phyloP scores from a whole-genome alignment of 2,797 vertebrate species.

The Acrocephalus scirpaceus region DNA sequence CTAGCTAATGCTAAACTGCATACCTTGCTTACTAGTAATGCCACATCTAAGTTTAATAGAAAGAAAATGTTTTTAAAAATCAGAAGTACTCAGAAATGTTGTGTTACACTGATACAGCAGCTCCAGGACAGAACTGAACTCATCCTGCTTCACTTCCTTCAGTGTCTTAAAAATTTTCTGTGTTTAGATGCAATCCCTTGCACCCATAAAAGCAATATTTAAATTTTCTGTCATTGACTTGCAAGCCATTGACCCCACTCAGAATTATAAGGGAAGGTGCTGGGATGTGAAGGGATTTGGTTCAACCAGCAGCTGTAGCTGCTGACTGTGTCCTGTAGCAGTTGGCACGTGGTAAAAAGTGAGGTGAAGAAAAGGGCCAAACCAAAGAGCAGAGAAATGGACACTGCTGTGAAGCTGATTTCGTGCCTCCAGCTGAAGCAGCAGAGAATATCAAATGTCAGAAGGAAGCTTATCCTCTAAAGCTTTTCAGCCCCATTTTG shows the following conservation, averaged over 20 bases:
- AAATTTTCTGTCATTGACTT: neutral
- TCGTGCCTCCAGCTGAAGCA: neutral
- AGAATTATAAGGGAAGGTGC: neutral
- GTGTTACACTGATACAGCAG: neutral
- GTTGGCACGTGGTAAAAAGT: neutral
- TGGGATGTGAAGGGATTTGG: neutral
- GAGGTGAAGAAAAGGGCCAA: neutral
- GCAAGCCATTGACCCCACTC: neutral
- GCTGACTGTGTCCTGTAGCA: neutral
- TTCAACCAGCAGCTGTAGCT: neutral
- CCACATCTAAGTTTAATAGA: neutral
- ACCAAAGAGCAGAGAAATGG: neutral
- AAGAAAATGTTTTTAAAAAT: neutral
- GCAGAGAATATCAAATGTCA: neutral
- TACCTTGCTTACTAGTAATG: neutral
- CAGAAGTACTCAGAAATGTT: neutral
- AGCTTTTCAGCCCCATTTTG: constrained; percentile 15
- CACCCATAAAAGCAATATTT: neutral
- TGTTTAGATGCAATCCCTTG: neutral
- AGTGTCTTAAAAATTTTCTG: neutral
- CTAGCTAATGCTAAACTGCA: neutral
- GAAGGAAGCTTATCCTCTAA: neutral
- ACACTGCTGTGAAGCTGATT: neutral
- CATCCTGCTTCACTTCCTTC: neutral
- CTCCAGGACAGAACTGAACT: neutral